phyloP scores from a whole-genome alignment of 2,888 invertebrate species.

The Lepetodrilus schrolli region DNA sequence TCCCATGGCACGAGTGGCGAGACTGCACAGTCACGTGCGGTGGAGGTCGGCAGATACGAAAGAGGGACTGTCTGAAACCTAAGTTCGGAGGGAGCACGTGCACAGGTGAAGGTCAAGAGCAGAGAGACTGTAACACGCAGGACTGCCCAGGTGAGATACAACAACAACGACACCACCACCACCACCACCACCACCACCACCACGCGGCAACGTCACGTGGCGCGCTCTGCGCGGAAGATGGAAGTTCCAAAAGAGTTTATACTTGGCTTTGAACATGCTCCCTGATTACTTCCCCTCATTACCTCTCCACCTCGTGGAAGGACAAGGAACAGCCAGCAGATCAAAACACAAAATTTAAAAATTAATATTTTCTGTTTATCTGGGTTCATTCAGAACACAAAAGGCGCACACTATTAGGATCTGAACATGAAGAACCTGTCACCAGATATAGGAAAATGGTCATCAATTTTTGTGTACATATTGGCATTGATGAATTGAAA shows the following conservation, averaged over 20 bases:
- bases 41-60: slow-evolving; percentile 51
- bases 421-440: too few relatives aligned
- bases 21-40: slow-evolving; percentile 63
- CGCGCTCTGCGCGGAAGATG: background rate
- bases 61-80: slow-evolving; percentile 50
- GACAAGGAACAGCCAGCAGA: too few relatives aligned
- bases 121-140: slow-evolving; percentile 51
- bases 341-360: background rate
- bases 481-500: too few relatives aligned
- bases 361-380: too few relatives aligned
- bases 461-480: too few relatives aligned
- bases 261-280: slow-evolving; percentile 8
- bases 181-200: too few relatives aligned
- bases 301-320: too few relatives aligned
- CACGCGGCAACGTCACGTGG: slow-evolving; percentile 12
- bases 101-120: slow-evolving; percentile 45
- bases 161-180: too few relatives aligned
- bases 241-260: background rate
- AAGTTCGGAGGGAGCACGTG: slow-evolving; percentile 57
- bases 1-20: slow-evolving; percentile 57
- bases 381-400: too few relatives aligned
- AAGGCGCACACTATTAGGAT: too few relatives aligned
- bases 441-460: too few relatives aligned
- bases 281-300: too few relatives aligned
- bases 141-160: slow-evolving; percentile 59